A percentile compares a stretch with the other conserved stretches of the same genome.
Evolutionary conservation across 2,113 vertebrate species (phyloP).

Genomic region (Circaetus cinerascens): DNA sequence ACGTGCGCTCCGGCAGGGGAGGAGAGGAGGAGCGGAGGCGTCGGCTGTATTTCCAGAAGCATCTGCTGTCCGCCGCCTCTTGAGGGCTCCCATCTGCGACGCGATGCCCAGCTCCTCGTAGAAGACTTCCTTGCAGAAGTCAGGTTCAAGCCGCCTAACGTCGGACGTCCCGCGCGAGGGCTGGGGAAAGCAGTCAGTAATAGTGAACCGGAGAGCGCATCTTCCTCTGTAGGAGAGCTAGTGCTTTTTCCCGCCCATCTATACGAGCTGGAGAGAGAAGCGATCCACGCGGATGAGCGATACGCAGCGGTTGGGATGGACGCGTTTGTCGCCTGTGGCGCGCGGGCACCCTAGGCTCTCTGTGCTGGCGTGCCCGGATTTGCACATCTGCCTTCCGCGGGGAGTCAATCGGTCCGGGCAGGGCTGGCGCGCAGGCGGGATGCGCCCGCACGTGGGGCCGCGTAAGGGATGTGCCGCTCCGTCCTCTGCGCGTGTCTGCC

Average conservation of each 20-base stretch:
- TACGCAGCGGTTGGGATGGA: neutral
- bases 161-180: accelerated
- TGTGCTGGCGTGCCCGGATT: accelerated
- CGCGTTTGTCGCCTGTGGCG: neutral
- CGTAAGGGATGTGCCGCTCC: neutral
- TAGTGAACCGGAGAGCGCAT: neutral
- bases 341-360: accelerated
- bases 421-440: neutral
- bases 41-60: neutral
- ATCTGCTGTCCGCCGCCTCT: accelerated
- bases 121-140: neutral
- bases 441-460: accelerated
- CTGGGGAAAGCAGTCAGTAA: neutral
- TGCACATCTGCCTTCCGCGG: neutral
- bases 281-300: accelerated
- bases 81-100: accelerated
- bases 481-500: neutral
- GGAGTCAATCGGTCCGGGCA: neutral
- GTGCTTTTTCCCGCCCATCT: neutral
- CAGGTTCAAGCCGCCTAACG: accelerated
- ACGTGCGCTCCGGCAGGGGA: accelerated
- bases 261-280: neutral
- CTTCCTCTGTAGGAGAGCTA: neutral
- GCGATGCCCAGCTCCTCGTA: neutral
- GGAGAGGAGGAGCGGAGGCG: neutral